Percentiles rank a stretch among this genome's conserved stretches.
Evolutionary conservation across 2,113 vertebrate species (phyloP).

Genomic region (Dipodomys spectabilis): DNA sequence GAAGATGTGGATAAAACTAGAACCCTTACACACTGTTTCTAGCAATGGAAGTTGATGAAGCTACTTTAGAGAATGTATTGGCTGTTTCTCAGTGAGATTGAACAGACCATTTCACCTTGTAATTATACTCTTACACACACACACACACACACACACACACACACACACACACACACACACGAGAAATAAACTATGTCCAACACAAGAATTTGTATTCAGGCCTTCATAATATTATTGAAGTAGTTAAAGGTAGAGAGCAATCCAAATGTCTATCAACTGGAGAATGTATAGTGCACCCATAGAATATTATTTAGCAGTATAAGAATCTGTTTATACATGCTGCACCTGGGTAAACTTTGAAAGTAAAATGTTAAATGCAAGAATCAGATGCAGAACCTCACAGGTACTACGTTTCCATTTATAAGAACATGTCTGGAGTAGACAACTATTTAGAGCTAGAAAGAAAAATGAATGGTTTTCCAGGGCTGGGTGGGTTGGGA

Average conservation of each 20-base stretch:
- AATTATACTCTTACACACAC: not conserved
- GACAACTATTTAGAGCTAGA: not conserved
- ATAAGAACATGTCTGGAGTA: not conserved
- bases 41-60: not conserved
- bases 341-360: not conserved
- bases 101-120: not conserved
- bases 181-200: constrained; percentile 4
- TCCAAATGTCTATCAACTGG: not conserved
- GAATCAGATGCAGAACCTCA: not conserved
- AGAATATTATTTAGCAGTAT: not conserved
- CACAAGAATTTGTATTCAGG: not conserved
- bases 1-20: not conserved
- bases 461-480: not conserved
- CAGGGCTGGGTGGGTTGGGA: not conserved
- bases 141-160: too few species aligned
- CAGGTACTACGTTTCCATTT: not conserved
- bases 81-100: not conserved
- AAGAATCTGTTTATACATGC: not conserved
- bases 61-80: not conserved
- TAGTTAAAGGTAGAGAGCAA: not conserved
- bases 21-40: not conserved
- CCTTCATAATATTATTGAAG: not conserved
- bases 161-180: not conserved
- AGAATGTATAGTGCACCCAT: not conserved
- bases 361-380: not conserved